Conservation (phyloP, 2,888 invertebrate genomes). For the Nemurella pictetii region DNA sequence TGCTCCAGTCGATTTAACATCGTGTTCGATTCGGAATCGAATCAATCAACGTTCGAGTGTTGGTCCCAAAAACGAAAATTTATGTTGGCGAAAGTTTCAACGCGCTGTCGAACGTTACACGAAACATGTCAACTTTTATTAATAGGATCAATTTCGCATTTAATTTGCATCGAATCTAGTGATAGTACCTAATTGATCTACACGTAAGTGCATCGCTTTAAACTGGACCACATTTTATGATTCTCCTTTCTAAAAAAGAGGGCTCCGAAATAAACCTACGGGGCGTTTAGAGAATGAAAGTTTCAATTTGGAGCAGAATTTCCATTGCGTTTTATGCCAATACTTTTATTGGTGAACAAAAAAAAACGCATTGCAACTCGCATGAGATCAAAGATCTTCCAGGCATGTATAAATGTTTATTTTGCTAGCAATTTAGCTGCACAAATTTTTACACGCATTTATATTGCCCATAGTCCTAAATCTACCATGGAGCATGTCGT, state of each 20-base stretch:
- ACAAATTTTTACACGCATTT: too few species aligned
- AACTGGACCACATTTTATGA: not conserved
- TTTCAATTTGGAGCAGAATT: not conserved
- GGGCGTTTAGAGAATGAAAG: not conserved
- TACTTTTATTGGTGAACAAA: too few species aligned
- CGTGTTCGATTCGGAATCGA: not conserved
- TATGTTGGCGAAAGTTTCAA: not conserved
- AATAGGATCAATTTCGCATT: not conserved
- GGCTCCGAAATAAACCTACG: not conserved
- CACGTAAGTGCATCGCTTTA: not conserved
- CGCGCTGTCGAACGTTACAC: not conserved
- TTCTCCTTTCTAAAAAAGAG: not conserved
- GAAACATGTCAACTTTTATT: not conserved
- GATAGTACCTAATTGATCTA: too few species aligned
- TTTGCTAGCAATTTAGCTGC: too few species aligned
- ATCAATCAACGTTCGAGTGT: not conserved
- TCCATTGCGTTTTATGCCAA: not conserved
- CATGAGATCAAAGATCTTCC: not conserved
- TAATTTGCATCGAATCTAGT: not conserved
- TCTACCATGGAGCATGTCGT: too few species aligned
- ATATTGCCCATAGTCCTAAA: too few species aligned
- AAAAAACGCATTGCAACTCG: not conserved
- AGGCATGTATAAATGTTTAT: too few species aligned
- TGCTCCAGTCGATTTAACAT: not conserved
- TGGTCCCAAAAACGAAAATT: not conserved